A percentile compares a stretch with the other conserved stretches of the same genome.
Conservation (phyloP, 2,113 vertebrate genomes). For the Tauraco erythrolophus region DNA sequence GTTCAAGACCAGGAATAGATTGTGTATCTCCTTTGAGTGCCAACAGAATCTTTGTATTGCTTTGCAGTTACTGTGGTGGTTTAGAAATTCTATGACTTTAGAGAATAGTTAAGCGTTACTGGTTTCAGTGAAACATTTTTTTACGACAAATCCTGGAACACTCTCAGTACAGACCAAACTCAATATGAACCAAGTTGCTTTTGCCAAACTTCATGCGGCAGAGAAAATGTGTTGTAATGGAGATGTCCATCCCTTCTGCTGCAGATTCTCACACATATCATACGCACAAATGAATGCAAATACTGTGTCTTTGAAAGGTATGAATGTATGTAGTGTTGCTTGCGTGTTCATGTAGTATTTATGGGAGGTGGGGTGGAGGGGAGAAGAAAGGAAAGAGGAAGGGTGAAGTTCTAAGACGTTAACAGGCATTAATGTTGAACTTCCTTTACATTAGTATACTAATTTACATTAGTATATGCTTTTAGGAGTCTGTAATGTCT, state of each 20-base stretch:
- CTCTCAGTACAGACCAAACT: background rate
- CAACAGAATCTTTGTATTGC: background rate
- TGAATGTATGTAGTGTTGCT: background rate
- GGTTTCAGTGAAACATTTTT: background rate
- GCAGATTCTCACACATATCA: background rate
- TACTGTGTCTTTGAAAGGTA: background rate
- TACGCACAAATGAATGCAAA: background rate
- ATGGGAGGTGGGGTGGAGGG: background rate
- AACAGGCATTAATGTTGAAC: background rate
- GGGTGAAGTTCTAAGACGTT: background rate
- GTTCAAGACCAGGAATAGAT: accelerated
- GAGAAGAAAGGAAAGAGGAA: background rate
- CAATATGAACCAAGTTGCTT: background rate
- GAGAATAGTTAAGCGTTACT: background rate
- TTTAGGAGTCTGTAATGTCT: background rate
- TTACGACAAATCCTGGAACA: background rate
- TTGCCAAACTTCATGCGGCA: background rate
- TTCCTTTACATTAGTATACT: too few relatives aligned
- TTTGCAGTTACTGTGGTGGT: accelerated
- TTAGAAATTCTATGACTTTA: background rate
- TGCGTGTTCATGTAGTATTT: background rate
- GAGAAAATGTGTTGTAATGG: background rate
- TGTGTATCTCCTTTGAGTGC: background rate
- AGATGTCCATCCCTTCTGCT: background rate
- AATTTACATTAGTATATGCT: background rate